phyloP scores from a whole-genome alignment of 35 echinoderm and acorn worm species.

The Diadema setosum region DNA sequence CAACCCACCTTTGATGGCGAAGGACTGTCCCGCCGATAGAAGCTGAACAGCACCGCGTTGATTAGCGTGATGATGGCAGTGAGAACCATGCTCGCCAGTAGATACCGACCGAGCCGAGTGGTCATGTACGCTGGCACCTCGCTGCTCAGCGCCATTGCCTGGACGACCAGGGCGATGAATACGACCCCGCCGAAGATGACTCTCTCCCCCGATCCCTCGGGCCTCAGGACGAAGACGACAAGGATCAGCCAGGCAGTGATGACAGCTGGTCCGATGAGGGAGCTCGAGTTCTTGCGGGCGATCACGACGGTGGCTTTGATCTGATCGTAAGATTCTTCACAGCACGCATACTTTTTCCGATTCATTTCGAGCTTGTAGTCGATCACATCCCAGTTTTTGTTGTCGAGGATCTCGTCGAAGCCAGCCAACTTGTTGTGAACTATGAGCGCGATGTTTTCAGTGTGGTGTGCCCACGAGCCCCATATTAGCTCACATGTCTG shows the following conservation, averaged over 20 bases:
- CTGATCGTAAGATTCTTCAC: neutral
- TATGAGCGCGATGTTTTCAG: too few relatives aligned
- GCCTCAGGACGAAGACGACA: neutral
- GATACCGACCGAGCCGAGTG: neutral
- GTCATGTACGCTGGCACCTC: neutral
- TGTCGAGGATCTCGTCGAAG: too few relatives aligned
- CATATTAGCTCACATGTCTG: too few relatives aligned
- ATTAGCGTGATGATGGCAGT: neutral
- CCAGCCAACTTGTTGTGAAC: too few relatives aligned
- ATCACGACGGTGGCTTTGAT: neutral
- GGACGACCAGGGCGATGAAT: neutral
- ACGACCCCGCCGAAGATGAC: neutral
- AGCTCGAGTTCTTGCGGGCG: neutral
- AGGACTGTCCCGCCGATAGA: too few relatives aligned
- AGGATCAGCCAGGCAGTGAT: neutral
- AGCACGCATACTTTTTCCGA: neutral
- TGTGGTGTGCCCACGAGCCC: too few relatives aligned
- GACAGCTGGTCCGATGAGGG: neutral
- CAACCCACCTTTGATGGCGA: too few relatives aligned
- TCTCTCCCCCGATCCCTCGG: neutral
- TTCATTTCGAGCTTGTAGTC: too few relatives aligned
- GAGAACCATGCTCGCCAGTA: neutral
- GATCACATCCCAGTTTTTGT: too few relatives aligned
- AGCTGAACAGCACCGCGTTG: neutral
- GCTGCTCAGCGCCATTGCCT: neutral